These are phyloP conservation scores for Hyla sarda DNA, from an alignment of 2,113 vertebrate species.

Conservation along the genomic window DNA sequence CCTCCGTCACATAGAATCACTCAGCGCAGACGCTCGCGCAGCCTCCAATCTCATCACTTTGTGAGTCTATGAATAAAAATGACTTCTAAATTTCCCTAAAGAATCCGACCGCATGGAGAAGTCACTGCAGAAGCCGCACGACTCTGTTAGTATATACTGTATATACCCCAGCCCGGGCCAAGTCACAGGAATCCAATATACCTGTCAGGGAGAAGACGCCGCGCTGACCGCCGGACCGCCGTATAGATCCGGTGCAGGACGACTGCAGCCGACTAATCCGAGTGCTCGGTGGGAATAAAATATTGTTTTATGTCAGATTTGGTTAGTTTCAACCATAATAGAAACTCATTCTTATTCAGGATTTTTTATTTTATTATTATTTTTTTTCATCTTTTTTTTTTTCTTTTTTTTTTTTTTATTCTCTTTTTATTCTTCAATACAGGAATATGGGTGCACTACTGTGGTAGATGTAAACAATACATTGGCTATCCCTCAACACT, in stretches of 20 bases:
- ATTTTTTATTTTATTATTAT: neutral
- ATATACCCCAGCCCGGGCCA: neutral
- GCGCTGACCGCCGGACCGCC: neutral
- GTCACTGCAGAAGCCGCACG: slow-evolving; percentile 10
- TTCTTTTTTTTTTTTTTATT: neutral
- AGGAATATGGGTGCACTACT: no score
- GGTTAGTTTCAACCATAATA: neutral
- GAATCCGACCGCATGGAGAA: slow-evolving; percentile 20
- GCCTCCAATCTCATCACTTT: slow-evolving; percentile 43
- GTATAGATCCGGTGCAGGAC: neutral
- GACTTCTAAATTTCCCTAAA: slow-evolving; percentile 39
- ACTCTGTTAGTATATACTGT: neutral
- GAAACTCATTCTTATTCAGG: neutral
- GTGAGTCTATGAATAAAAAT: slow-evolving; percentile 47
- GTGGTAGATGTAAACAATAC: no score
- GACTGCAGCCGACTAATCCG: neutral
- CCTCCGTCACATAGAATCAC: neutral
- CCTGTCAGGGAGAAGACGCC: neutral
- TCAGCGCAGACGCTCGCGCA: neutral
- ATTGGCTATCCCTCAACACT: no score
- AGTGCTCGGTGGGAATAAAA: neutral
- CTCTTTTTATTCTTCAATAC: neutral
- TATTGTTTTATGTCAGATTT: slow-evolving; percentile 21
- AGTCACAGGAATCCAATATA: neutral
- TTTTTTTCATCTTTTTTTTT: neutral